These are phyloP conservation scores for Antheraea assamensis DNA, from an alignment of 2,888 invertebrate species.

Conservation along the genomic window DNA sequence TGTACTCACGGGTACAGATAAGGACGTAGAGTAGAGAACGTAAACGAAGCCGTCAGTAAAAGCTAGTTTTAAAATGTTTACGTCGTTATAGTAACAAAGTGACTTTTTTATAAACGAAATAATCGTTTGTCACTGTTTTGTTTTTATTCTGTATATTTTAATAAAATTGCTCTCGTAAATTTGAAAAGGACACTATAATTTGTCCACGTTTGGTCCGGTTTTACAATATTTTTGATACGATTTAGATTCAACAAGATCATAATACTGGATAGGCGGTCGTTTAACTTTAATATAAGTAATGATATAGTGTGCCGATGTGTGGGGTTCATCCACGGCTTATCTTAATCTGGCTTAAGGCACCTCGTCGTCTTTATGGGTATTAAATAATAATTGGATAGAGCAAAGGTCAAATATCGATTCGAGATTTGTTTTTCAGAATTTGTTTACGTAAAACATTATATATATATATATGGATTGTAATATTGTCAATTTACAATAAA, in stretches of 20 bases:
- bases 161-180: background rate
- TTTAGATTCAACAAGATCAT: constrained; percentile 61
- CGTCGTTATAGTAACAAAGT: too few species aligned
- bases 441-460: background rate
- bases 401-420: constrained; percentile 67
- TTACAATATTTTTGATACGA: constrained; percentile 63
- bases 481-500: background rate
- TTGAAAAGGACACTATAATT: constrained; percentile 59
- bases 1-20: too few species aligned
- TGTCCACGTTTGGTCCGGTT: constrained; percentile 52
- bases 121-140: background rate
- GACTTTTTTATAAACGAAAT: background rate
- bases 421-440: constrained; percentile 39
- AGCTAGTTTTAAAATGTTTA: too few species aligned
- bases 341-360: constrained; percentile 76
- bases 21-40: too few species aligned
- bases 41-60: too few species aligned
- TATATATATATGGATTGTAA: background rate
- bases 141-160: background rate
- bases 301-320: constrained; percentile 64
- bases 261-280: constrained; percentile 9
- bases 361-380: constrained; percentile 66
- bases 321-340: constrained; percentile 53
- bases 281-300: constrained; percentile 36
- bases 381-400: constrained; percentile 77